Base-by-base conservation (phyloP, 2,113 vertebrate genomes). In the Ophiodon elongatus region DNA sequence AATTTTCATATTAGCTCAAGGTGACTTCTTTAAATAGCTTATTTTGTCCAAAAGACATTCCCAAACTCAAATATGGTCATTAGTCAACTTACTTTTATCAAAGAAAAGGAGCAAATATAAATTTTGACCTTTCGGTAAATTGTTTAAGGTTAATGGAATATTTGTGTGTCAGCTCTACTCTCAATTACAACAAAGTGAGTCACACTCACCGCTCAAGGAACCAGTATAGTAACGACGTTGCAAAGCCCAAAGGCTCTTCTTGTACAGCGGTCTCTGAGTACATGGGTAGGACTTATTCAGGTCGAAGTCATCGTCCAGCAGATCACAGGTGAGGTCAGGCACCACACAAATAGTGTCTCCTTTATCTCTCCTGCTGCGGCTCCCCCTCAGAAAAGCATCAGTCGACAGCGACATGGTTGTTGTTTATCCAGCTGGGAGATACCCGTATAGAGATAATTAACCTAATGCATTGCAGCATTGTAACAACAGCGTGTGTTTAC, bases 231-330 rank as follows among this genome's bases (percentile, higher is more conserved):
- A 93, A 73, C 95, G 95, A 60, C 94, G 94, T 0, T 86, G 90
- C 21, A 95, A 84, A 4, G 94, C 90, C 6, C 86, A 11, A 3
- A 73, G 92, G 4, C 65, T 93, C 73, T 82, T 96, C 56, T 93
- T 93, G 85, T 90, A 88, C 14, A 13, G 14, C 3, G 88, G 88
- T 68, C 77, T 95, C 21, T 23, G 88, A 10, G 87, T 87, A 31
- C 81, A 87, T 3, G 95, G 94, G 37, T 91, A 94, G 14, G 95
- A 95, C 66, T 89, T 94, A 45, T 93, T 96, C 4, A 94, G 83
- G 64, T 90, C 90, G 31, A 94, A 92, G 66, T 94, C 88, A 52
- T 93, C 87, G 1, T 91, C 91, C 71, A 81, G 52, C 23, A 73
- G 17, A n/a, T 62, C 79, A 15, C 67, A 80, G 21, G 57, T 56